A percentile compares a stretch with the other conserved stretches of the same genome.
These are phyloP conservation scores for Nothobranchius kuhntae DNA, from an alignment of 2,113 vertebrate species.

Conservation along the genomic window DNA sequence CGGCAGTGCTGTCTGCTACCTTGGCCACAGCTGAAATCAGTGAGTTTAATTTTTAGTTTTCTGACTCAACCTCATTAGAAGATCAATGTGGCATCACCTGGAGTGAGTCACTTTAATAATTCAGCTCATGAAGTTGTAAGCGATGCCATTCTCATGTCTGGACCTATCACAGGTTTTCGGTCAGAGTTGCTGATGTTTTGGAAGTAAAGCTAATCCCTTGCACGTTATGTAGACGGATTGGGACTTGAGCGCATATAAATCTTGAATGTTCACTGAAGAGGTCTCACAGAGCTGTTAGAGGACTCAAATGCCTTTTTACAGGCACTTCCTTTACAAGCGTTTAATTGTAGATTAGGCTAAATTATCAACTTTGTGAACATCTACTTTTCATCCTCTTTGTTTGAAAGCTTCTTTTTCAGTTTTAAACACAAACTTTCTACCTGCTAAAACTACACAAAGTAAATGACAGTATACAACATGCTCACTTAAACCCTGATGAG, in stretches of 20 bases:
- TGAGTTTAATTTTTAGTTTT: not conserved
- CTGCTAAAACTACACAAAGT: no score
- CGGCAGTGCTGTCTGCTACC: slow-evolving; percentile 21
- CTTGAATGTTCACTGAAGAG: not conserved
- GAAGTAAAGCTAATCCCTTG: not conserved
- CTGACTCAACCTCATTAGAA: slow-evolving; percentile 1
- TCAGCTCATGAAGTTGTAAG: slow-evolving; percentile 41
- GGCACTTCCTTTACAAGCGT: not conserved
- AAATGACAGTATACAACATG: no score
- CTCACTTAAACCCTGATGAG: no score
- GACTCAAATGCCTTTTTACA: not conserved
- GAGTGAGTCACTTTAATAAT: slow-evolving; percentile 37
- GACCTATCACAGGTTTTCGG: slow-evolving; percentile 2
- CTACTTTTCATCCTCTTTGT: no score
- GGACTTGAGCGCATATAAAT: slow-evolving; percentile 5
- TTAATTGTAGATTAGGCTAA: not conserved
- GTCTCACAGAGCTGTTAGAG: not conserved
- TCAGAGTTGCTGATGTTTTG: not conserved
- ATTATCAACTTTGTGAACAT: not conserved
- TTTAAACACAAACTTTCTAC: no score
- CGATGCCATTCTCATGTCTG: slow-evolving; percentile 19
- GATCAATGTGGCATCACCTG: slow-evolving; percentile 6
- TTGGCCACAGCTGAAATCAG: slow-evolving; percentile 3
- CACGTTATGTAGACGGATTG: slow-evolving; percentile 11
- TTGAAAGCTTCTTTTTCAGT: no score